phyloP scores from a whole-genome alignment of 2,888 invertebrate genomes.

The Archaeoteleia sp. region DNA sequence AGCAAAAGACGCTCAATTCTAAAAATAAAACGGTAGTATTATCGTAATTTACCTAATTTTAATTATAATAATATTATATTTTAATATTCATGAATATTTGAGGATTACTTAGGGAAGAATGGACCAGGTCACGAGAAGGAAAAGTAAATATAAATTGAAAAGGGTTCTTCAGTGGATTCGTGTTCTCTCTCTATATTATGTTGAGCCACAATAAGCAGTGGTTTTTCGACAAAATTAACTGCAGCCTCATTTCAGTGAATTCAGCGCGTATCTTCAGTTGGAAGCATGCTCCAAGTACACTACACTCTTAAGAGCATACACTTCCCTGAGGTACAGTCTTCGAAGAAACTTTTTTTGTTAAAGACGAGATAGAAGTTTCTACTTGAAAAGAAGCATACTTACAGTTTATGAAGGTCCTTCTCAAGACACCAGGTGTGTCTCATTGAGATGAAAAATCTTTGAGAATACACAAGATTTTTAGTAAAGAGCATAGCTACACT shows the following conservation, averaged over 20 bases:
- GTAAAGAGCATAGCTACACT: background rate
- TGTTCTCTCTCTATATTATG: constrained; percentile 1
- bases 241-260: constrained; percentile 7
- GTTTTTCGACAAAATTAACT: constrained; percentile 9
- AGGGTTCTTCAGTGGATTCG: background rate
- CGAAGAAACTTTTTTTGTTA: constrained; percentile 9
- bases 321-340: constrained; percentile 7
- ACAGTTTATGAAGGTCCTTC: constrained; percentile 2
- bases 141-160: constrained; percentile 1
- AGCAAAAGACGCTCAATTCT: no score
- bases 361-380: constrained; percentile 11
- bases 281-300: constrained; percentile 2
- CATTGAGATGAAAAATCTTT: constrained; percentile 4
- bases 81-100: background rate
- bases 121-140: no score
- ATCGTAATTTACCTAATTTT: no score
- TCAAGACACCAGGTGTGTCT: constrained; percentile 4
- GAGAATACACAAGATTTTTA: background rate
- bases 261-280: constrained; percentile 6
- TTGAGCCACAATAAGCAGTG: constrained; percentile 6
- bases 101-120: background rate
- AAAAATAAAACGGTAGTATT: no score
- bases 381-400: constrained; percentile 6
- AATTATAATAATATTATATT: background rate
- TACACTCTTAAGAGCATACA: constrained; percentile 8